Evolutionary conservation across 2,888 invertebrate genomes (phyloP), one percentile per base, ranked within the genome.

Genomic region (Erynnis tages): DNA sequence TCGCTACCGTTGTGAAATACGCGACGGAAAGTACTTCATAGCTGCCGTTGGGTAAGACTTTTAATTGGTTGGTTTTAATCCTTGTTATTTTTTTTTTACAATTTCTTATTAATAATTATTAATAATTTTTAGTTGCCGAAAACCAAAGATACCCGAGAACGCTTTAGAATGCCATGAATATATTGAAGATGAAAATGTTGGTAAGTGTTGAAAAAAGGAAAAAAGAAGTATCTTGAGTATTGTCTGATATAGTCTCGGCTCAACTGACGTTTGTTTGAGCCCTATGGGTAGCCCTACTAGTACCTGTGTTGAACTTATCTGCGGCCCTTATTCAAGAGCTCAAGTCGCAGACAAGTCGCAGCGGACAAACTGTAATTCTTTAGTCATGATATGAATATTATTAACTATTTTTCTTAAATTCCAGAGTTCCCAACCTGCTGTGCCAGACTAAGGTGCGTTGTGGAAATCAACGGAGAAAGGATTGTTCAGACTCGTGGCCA

Each of bases 101-200:
- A n/a, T n/a, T 27, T 27, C n/a, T 11, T 8, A 14, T 32, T 32
- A 14, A 14, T 32, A 7, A 7, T 14, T 11, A 16, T 8, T 16
- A 7, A 14, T 2, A 16, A 47, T 38, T 69, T 73, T 25, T 56
- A 89, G 89, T 4, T 89, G 89, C 61, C 75, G 89, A 47, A 89
- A 89, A 62, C 89, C 89, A 1, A 89, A 89, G 72, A 89, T 89
- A 49, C 89, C 89, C 1, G 89, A 89, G 70, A 89, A 89, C 52
- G 89, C 89, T 1, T 63, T 89, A 45, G 88, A 89, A 66, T 89
- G 89, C 56, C 89, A 89, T 49, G 89, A 89, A 59, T 89, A 88
- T 41, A 89, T 89, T 54, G 89, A 89, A 74, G 89, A 89, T 60
- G 89, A 89, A 60, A 89, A 89, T 53, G 89, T 89, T 54, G 89